phyloP scores from a whole-genome alignment of 2,113 vertebrate genomes.

The Phoenicopterus ruber region DNA sequence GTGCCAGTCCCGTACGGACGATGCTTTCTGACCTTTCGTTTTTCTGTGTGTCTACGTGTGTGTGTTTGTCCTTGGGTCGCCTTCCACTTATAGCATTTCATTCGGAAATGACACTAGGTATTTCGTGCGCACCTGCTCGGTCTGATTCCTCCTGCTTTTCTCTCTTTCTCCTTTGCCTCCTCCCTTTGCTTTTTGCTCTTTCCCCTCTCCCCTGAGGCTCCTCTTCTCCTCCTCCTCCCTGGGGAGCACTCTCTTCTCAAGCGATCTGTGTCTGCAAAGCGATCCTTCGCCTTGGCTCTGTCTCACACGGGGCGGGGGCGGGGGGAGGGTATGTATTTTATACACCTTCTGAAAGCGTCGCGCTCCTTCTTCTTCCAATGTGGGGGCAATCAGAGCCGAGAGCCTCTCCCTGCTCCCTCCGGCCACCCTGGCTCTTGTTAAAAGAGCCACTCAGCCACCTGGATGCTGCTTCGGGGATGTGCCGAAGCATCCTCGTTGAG shows the following conservation, averaged over 20 bases:
- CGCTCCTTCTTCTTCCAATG: not conserved
- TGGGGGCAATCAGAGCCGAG: not conserved
- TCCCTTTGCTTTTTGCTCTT: conserved; percentile 39
- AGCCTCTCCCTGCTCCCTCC: not conserved
- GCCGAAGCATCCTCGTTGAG: not conserved
- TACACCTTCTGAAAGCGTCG: not conserved
- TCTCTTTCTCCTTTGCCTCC: conserved; percentile 7
- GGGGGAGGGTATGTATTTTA: not conserved
- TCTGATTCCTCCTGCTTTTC: conserved; percentile 43
- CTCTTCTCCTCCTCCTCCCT: conserved; percentile 27
- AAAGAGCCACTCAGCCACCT: not conserved
- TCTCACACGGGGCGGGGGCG: not conserved
- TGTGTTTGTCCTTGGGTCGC: conserved; percentile 75
- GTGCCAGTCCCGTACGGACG: not conserved
- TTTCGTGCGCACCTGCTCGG: conserved; percentile 58
- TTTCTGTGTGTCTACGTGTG: conserved; percentile 74
- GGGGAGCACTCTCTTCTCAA: not conserved
- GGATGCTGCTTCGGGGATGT: not conserved
- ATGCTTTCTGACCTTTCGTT: conserved; percentile 74
- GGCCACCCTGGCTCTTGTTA: not conserved
- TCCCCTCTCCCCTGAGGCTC: not conserved
- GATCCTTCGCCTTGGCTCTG: conserved; percentile 4
- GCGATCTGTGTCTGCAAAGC: not conserved
- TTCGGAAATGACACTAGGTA: conserved; percentile 91
- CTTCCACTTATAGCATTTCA: conserved; percentile 85